phyloP scores from a whole-genome alignment of 2,113 vertebrate species.

The Scopus umbretta region DNA sequence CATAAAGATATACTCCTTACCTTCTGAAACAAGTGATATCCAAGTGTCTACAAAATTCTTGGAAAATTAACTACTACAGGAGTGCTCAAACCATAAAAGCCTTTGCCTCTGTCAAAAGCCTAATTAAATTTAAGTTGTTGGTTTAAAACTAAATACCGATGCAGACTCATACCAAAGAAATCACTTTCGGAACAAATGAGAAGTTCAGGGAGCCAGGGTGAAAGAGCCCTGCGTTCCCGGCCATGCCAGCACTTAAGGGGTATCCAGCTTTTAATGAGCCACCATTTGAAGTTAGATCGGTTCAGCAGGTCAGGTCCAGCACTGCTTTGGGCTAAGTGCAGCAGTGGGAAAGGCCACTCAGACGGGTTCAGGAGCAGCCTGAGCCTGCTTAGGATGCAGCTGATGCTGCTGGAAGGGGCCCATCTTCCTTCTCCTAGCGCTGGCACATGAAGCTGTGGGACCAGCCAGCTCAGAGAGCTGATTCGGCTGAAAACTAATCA shows the following conservation, averaged over 20 bases:
- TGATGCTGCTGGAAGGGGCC: not conserved
- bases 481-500: not conserved
- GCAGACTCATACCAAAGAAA: not conserved
- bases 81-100: not conserved
- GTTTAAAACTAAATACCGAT: not conserved
- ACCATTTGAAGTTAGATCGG: not conserved
- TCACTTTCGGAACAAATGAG: not conserved
- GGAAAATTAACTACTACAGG: not conserved
- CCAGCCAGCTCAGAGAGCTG: not conserved
- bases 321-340: not conserved
- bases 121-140: not conserved
- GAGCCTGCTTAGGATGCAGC: not conserved
- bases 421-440: not conserved
- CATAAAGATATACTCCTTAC: not conserved
- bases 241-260: not conserved
- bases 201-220: not conserved
- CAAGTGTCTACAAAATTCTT: not conserved
- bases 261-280: not conserved
- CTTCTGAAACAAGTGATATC: not conserved
- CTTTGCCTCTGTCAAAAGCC: not conserved
- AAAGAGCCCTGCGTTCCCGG: not conserved
- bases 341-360: not conserved
- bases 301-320: not conserved
- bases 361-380: not conserved
- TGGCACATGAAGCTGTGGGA: not conserved